Conservation (phyloP, 2,113 vertebrate species). For the Nothobranchius kuhntae region DNA sequence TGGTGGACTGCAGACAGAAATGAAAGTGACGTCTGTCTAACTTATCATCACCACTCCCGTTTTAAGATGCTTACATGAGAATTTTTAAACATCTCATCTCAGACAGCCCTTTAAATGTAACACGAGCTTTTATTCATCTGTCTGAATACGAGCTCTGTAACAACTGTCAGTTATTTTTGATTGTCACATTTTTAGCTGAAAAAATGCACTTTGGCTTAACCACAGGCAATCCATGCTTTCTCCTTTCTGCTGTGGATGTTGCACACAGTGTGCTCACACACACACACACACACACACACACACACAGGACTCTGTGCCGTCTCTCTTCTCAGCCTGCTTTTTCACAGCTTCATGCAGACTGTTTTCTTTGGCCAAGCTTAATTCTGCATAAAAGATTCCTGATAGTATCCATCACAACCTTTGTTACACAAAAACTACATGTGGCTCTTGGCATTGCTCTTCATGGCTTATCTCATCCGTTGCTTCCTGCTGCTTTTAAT, state of each 20-base stretch:
- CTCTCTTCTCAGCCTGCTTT: conserved; percentile 16
- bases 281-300: conserved; percentile 6
- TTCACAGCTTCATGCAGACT: conserved; percentile 13
- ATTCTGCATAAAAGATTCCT: conserved; percentile 35
- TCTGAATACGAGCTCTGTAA: conserved; percentile 65
- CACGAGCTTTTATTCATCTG: conserved; percentile 45
- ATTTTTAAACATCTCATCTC: conserved; percentile 36
- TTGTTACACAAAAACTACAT: conserved; percentile 35
- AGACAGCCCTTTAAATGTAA: conserved; percentile 34
- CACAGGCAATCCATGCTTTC: conserved; percentile 56
- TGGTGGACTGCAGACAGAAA: conserved; percentile 42
- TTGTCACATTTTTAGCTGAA: conserved; percentile 65
- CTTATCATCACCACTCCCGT: conserved; percentile 24
- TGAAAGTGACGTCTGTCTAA: conserved; percentile 58
- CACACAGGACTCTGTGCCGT: conserved; percentile 17
- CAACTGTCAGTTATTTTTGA: conserved; percentile 57
- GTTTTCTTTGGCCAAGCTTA: conserved; percentile 17
- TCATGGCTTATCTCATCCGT: conserved; percentile 38
- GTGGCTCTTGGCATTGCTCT: conserved; percentile 13
- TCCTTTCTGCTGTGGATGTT: conserved; percentile 30
- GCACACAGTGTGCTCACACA: conserved; percentile 20
- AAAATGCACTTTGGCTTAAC: conserved; percentile 64
- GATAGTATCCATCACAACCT: conserved; percentile 16
- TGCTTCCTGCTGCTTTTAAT: conserved; percentile 33
- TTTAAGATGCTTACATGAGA: conserved; percentile 27